Percentiles rank a stretch among this genome's conserved stretches.
Conservation (phyloP, 2,888 invertebrate species). For the Hymenopus coronatus region DNA sequence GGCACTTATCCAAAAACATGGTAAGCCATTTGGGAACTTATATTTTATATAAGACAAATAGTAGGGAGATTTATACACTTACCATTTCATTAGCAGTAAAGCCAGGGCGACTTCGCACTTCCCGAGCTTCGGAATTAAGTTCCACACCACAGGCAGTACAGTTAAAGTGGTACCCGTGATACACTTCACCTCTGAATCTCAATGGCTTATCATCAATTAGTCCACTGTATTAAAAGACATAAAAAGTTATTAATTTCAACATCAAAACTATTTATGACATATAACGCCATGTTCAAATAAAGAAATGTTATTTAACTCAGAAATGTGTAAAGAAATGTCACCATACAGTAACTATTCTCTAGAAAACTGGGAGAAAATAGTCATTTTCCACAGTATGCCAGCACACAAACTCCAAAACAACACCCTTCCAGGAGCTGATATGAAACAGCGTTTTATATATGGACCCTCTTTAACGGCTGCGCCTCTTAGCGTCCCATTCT, state of each 20-base stretch:
- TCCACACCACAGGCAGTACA: conserved; percentile 91
- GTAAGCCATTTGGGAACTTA: too few relatives aligned
- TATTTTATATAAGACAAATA: not conserved
- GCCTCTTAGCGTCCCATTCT: too few relatives aligned
- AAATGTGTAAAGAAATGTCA: not conserved
- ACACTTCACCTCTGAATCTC: conserved; percentile 92
- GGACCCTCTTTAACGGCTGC: too few relatives aligned
- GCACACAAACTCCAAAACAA: too few relatives aligned
- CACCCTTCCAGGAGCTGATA: too few relatives aligned
- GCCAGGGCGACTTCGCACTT: conserved; percentile 88
- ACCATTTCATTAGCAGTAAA: conserved; percentile 88
- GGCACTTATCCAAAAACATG: too few relatives aligned
- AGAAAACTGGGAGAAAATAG: too few relatives aligned
- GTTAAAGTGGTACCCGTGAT: conserved; percentile 99
- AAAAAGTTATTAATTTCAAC: not conserved
- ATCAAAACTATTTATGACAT: not conserved
- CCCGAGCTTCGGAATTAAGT: conserved; percentile 91
- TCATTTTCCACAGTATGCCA: too few relatives aligned
- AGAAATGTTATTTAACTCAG: not conserved
- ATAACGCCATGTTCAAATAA: not conserved
- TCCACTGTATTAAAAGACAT: conserved; percentile 59
- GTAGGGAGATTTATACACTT: conserved; percentile 33
- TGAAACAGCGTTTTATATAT: too few relatives aligned
- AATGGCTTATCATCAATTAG: conserved; percentile 88
- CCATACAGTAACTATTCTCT: not conserved